Base-by-base conservation (phyloP, 2,888 invertebrate genomes). In the Monochamus alternatus region DNA sequence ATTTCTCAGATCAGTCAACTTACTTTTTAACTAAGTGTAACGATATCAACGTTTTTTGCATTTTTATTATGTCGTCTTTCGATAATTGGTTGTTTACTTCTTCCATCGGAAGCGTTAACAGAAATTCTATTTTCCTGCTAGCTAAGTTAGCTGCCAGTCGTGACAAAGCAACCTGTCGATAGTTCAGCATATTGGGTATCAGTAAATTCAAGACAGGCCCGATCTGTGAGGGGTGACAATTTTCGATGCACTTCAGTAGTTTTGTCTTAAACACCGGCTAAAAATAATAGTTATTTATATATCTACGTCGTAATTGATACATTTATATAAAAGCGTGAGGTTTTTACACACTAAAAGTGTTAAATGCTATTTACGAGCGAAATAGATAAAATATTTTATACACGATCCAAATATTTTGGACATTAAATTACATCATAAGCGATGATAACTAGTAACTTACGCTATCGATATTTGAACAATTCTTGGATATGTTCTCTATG, bases 91-190 rank as follows among this genome's bases (percentile, higher is more conserved):
- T 89, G 55, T 88, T 89, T 7, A 93, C 92, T 58, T 93, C 91
- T 8, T 93, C 93, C 0, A 89, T 84, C 0, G 91, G 87, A 84
- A 93, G 87, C 0, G 93, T 92, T 77, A 94, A 90, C n/a, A 96
- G 87, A 80, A 93, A 90, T 84, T 93, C 93, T 59, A 95, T 91
- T 80, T 94, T 91, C 31, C 93, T 90, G 85, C 94, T 93, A 0
- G 94, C 94, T 73, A 96, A 90, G 83, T 93, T 93, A n/a, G 94
- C 93, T 71, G 94, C 94, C 85, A 93, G 89, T 78, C 94, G 91
- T 0, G 92, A 91, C 32, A 94, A 85, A 0, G 94, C 93, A 44
- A 95, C 90, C 76, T 95, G 93, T 32, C 93, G 92, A 63, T 93
- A 93, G 51, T 92, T 91, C 30, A 96, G 89, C 79, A 96, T 92